These are phyloP conservation scores for Loripinus fragilis DNA, from an alignment of 2,888 invertebrate species.

Conservation along the genomic window DNA sequence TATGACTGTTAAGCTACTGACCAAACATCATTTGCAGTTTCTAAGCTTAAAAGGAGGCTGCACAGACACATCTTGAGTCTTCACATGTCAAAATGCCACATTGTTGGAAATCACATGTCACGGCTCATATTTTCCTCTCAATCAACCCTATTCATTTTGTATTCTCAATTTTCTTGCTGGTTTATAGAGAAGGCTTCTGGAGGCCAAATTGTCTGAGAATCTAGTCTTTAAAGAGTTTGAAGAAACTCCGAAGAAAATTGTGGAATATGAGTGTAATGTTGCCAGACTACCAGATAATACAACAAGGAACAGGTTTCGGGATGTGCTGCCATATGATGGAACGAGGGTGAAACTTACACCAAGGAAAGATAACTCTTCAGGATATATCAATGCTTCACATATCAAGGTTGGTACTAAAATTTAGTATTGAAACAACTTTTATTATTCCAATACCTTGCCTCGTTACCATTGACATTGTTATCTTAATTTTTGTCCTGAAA, in stretches of 20 bases:
- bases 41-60: too few relatives aligned
- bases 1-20: too few relatives aligned
- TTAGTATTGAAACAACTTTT: background rate
- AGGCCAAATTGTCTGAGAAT: slow-evolving; percentile 80
- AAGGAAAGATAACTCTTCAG: slow-evolving; percentile 91
- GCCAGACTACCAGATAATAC: slow-evolving; percentile 89
- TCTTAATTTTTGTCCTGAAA: too few relatives aligned
- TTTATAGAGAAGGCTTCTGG: slow-evolving; percentile 77
- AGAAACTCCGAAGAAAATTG: slow-evolving; percentile 90
- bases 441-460: too few relatives aligned
- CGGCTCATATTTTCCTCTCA: too few relatives aligned
- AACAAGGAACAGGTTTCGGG: slow-evolving; percentile 86
- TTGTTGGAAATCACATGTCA: too few relatives aligned
- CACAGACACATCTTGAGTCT: too few relatives aligned
- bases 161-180: too few relatives aligned
- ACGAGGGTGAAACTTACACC: slow-evolving; percentile 93
- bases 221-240: slow-evolving; percentile 89
- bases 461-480: too few relatives aligned
- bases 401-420: slow-evolving; percentile 88
- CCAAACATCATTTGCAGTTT: too few relatives aligned
- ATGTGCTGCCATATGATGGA: slow-evolving; percentile 95
- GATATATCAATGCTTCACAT: slow-evolving; percentile 97
- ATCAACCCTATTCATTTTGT: too few relatives aligned
- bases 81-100: too few relatives aligned
- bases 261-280: slow-evolving; percentile 73